Base-by-base conservation (phyloP, 2,888 invertebrate genomes). In the Nycteola revayana region DNA sequence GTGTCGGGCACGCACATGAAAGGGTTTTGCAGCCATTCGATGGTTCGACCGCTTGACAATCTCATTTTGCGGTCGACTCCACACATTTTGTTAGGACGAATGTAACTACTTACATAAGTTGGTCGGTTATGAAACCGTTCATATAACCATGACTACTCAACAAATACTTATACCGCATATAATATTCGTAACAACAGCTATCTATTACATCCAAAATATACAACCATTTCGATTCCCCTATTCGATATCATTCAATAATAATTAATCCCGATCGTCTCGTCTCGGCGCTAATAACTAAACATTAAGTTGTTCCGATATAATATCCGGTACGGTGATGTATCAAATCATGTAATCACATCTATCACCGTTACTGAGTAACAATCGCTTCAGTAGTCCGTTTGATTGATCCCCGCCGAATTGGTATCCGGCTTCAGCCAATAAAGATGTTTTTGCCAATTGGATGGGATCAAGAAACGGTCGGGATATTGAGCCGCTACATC, bases 401-500 rank as follows among this genome's bases (percentile, higher is more conserved):
- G 70, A 76, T 74, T 76, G 75, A 75, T 74, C 70, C 64, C 59
- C 46, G 32, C 57, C 51, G 63, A 72, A 74, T 73, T 64, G 66
- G 64, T 68, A 66, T 71, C 71, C 75, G 69, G 66, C 67, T 74
- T 75, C 60, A 68, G 66, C 72, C 77, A 79, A 77, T 80, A 76
- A 72, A 78, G 77, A 80, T 77, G 65, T 74, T 78, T 80, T 76
- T 69, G 66, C 73, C 79, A 75, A 79, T 81, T 72, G 75, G 69
- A 62, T 64, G 57, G 69, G 75, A 74, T 75, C 66, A 62, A 59
- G 60, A 55, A 59, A 58, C 65, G 61, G 48, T 47, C 51, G 60
- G 51, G 63, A 66, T 63, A 66, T 57, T 25, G 40, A 25, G 23
- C 32, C 34, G 33, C 42, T 63, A 62, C 64, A 59, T 58, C 62